Evolutionary conservation across 1,140 invertebrate genomes (phyloP), one percentile per base, ranked within the genome.

Genomic region (Cylas formicarius): DNA sequence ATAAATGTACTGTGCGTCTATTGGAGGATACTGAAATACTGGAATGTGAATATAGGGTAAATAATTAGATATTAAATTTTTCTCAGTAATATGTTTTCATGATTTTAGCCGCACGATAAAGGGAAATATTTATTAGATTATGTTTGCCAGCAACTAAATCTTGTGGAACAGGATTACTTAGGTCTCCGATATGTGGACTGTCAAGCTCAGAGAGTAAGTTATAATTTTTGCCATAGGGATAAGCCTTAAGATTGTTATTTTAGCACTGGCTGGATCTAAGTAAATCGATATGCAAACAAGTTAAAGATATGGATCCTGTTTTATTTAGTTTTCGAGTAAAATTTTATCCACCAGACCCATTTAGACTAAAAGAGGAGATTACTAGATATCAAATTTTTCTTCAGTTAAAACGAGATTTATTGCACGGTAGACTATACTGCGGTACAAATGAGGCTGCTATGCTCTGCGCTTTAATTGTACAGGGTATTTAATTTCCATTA

Each of bases 121-220:
- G 94, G 93, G 43, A 89, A 89, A 67, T 88, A 84, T 69, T 75
- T 98, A 37, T 70, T 97, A 60, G 92, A 97, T 63, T 84, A 89
- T 75, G 86, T 96, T 40, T 97, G 92, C 68, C 81, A 87, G 55
- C 86, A 93, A 62, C 73, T 97, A 43, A 91, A 95, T 71, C 80
- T 97, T 50, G 77, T 90, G 47, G 94, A 97, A 71, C 94, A 89
- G 57, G 94, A 97, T 71, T 97, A 97, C 70, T 97, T 97, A 72
- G 94, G 94, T 6, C 76, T 98, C 17, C 77, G 92, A 46, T 97
- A 89, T 81, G 90, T 95, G 21, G 93, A 97, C 71, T 68, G 78
- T 20, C 80, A 82, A 54, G 92, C 92, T 58, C 91, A 97, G 70
- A 80, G 93, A 73, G 93, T 91, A 72, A 78, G 73, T 42, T 28